Percentiles rank a stretch among this genome's conserved stretches.
Conservation (phyloP, 2,113 vertebrate genomes). For the Vulpes ferrilata region DNA sequence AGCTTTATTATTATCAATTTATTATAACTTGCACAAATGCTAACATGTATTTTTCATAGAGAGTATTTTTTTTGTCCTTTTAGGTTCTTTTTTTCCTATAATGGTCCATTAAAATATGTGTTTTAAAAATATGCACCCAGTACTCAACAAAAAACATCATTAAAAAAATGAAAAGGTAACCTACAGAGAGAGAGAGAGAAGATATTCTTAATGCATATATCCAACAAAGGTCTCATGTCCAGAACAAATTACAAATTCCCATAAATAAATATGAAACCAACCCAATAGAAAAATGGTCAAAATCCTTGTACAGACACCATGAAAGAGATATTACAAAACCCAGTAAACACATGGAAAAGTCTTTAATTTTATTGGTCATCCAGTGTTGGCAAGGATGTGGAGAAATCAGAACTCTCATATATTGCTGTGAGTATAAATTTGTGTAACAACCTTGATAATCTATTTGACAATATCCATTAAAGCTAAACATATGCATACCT, state of each 20-base stretch:
- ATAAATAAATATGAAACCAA: conserved; percentile 14
- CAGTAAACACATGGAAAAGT: background rate
- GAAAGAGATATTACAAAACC: background rate
- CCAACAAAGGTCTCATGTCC: background rate
- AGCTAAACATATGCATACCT: background rate
- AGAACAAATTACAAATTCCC: conserved; percentile 5
- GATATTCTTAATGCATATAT: background rate
- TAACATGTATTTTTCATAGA: background rate
- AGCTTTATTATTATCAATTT: background rate
- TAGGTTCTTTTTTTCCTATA: background rate
- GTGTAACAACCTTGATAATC: background rate
- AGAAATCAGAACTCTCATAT: background rate
- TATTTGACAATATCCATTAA: background rate
- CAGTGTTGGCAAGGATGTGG: background rate
- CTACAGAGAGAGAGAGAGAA: background rate
- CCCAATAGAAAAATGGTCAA: background rate
- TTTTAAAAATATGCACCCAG: background rate
- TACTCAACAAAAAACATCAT: background rate
- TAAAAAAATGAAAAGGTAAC: conserved; percentile 25
- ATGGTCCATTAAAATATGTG: background rate
- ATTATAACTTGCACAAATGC: background rate
- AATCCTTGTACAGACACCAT: background rate
- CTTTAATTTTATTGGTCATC: background rate
- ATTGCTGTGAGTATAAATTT: background rate
- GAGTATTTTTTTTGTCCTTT: background rate